Evolutionary conservation across 2,888 invertebrate species (phyloP).

Genomic region (Caenorhabditis sp.): DNA sequence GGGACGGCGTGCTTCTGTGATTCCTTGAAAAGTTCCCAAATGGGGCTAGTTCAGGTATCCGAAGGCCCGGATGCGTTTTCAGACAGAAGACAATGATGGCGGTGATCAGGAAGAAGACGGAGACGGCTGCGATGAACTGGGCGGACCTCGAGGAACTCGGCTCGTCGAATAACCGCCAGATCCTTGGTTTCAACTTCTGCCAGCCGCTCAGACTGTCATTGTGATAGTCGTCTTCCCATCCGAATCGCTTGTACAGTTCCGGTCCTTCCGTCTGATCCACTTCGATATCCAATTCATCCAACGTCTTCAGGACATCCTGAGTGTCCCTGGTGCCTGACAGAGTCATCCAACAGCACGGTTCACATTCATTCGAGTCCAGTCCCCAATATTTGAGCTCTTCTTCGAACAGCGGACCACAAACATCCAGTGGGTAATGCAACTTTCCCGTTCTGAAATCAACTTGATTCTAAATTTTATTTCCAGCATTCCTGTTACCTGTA

Average conservation of each 20-base stretch:
- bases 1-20: conserved; percentile 35
- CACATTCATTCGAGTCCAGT: conserved; percentile 94
- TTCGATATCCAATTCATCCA: conserved; percentile 81
- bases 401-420: conserved; percentile 98
- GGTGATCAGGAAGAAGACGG: conserved; percentile 96
- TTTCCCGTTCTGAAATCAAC: conserved; percentile 88
- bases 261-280: conserved; percentile 77
- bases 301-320: conserved; percentile 86
- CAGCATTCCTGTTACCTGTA: conserved; percentile 86
- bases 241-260: conserved; percentile 89
- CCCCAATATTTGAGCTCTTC: conserved; percentile 98
- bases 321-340: conserved; percentile 85
- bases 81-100: conserved; percentile 96
- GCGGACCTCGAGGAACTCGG: conserved; percentile 98
- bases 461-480: neutral
- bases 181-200: conserved; percentile 97
- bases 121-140: conserved; percentile 94
- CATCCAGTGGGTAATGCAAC: conserved; percentile 98
- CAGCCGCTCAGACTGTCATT: conserved; percentile 89
- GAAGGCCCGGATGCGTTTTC: conserved; percentile 97
- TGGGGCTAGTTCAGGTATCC: conserved; percentile 84
- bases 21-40: conserved; percentile 55
- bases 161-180: conserved; percentile 99
- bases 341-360: conserved; percentile 98
- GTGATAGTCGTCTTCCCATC: conserved; percentile 96